Percentiles rank a stretch among this genome's conserved stretches.
Conservation (phyloP, 2,888 invertebrate genomes). For the Pharmacophagus antenor region DNA sequence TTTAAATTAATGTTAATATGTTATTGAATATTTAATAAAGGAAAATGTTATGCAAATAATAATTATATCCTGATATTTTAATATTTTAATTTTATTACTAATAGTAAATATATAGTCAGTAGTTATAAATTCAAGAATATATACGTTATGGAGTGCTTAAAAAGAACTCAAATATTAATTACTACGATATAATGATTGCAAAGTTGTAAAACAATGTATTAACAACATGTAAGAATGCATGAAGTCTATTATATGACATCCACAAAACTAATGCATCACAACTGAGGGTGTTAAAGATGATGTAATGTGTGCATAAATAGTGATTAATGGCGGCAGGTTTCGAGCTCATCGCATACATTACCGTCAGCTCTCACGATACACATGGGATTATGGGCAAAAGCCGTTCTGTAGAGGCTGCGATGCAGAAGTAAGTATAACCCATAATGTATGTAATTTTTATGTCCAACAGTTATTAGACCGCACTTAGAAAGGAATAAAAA, state of each 20-base stretch:
- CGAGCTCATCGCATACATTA: slow-evolving; percentile 30
- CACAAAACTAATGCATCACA: slow-evolving; percentile 17
- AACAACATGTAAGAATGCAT: neutral
- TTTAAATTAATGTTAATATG: neutral
- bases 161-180: no score
- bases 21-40: no score
- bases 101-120: no score
- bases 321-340: slow-evolving; percentile 28
- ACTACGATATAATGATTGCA: no score
- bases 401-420: slow-evolving; percentile 15
- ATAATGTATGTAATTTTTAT: slow-evolving; percentile 32
- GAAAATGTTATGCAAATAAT: no score
- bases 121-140: no score
- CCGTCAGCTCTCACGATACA: slow-evolving; percentile 31
- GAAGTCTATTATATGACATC: neutral
- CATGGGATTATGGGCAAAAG: slow-evolving; percentile 19
- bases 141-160: no score
- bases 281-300: slow-evolving; percentile 11
- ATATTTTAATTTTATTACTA: no score
- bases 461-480: neutral
- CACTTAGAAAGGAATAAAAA: no score
- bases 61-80: no score
- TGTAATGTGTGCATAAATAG: slow-evolving; percentile 20
- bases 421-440: neutral
- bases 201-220: no score